These are phyloP conservation scores for Mythimna pallens DNA, from an alignment of 2,888 invertebrate species.

Conservation along the genomic window DNA sequence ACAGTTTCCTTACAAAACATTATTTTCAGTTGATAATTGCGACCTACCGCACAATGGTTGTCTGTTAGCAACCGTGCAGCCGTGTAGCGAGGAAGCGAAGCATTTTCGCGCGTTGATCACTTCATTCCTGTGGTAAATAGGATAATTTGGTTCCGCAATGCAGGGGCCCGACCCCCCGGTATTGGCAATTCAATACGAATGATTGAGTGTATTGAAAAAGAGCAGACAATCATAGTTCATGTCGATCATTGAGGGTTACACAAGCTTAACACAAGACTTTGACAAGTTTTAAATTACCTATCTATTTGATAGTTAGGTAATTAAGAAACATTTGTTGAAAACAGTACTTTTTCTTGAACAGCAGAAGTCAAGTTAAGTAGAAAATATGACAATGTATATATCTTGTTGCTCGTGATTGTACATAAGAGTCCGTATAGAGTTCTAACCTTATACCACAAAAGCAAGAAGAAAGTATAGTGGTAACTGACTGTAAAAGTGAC, in stretches of 20 bases:
- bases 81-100: conserved; percentile 84
- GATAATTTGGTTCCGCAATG: conserved; percentile 84
- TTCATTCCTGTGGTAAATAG: conserved; percentile 85
- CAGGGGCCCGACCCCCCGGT: conserved; percentile 84
- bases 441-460: background rate
- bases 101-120: conserved; percentile 86
- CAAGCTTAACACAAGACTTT: too few relatives aligned
- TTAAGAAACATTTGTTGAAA: too few relatives aligned
- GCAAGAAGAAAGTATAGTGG: background rate
- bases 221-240: conserved; percentile 14
- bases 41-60: conserved; percentile 45
- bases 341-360: too few relatives aligned
- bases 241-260: background rate
- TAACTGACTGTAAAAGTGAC: background rate
- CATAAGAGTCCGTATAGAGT: background rate
- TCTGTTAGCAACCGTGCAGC: conserved; percentile 76
- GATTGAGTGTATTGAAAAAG: conserved; percentile 73
- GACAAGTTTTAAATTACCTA: too few relatives aligned
- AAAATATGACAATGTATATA: too few relatives aligned
- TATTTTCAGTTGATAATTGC: conserved; percentile 44
- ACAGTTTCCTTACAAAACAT: conserved; percentile 7
- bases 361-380: too few relatives aligned
- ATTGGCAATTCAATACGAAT: conserved; percentile 79
- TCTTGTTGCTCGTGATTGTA: too few relatives aligned
- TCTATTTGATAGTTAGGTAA: too few relatives aligned